These are phyloP conservation scores for Myopa testacea DNA, from an alignment of 2,888 invertebrate species.

Conservation along the genomic window DNA sequence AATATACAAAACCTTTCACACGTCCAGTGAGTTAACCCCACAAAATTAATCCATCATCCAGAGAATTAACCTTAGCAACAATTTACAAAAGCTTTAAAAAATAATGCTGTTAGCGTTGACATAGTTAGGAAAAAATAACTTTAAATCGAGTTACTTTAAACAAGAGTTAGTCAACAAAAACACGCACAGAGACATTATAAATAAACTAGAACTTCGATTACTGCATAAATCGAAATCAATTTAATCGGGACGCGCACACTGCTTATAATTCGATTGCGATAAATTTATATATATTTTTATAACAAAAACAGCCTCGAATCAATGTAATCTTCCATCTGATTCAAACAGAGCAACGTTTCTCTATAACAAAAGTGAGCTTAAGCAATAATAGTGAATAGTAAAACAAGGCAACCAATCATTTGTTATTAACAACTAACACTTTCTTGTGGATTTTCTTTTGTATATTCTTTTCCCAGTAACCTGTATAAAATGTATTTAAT, in stretches of 20 bases:
- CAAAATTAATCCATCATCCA: no score
- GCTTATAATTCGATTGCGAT: slow-evolving; percentile 4
- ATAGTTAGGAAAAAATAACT: neutral
- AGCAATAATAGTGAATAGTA: slow-evolving; percentile 30
- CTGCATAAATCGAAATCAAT: neutral
- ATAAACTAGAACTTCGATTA: no score
- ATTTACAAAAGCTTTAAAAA: neutral
- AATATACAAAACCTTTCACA: no score
- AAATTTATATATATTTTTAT: slow-evolving; percentile 10
- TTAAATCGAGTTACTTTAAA: neutral
- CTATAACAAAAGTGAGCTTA: slow-evolving; percentile 10
- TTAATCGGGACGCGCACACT: neutral
- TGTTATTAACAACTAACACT: neutral
- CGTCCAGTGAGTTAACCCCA: no score
- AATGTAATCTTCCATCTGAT: neutral
- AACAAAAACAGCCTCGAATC: neutral
- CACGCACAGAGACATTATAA: no score
- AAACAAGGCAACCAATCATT: neutral
- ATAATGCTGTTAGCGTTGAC: no score
- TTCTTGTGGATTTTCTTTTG: neutral
- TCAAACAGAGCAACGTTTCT: neutral
- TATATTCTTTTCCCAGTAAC: neutral
- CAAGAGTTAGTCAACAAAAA: neutral
- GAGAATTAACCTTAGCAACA: no score
- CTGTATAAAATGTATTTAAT: neutral